Percentiles rank a stretch among this genome's conserved stretches.
Conservation (phyloP, 2,888 invertebrate genomes). For the Tigriopus californicus region DNA sequence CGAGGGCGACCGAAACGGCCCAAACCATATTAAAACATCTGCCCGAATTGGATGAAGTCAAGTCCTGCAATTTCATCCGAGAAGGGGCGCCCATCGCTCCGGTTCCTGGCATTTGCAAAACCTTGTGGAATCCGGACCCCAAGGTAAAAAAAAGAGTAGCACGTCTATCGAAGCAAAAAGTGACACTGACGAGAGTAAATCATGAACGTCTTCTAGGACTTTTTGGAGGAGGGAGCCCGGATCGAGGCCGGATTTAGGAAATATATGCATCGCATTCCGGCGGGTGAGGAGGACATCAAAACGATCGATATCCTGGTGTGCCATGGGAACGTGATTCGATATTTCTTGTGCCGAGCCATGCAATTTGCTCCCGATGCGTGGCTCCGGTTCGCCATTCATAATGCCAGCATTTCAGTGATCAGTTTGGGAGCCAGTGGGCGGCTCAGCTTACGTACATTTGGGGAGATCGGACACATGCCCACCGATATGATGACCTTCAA, state of each 20-base stretch:
- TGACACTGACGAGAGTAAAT: too few relatives aligned
- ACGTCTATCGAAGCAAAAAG: too few relatives aligned
- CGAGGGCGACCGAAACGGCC: constrained; percentile 77
- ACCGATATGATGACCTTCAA: constrained; percentile 38
- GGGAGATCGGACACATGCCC: constrained; percentile 80
- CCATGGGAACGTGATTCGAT: constrained; percentile 82
- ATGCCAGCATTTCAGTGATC: constrained; percentile 84
- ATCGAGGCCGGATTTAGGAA: constrained; percentile 89
- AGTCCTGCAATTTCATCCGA: constrained; percentile 51
- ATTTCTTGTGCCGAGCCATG: constrained; percentile 42
- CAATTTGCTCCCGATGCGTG: constrained; percentile 95
- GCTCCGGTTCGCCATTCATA: constrained; percentile 74
- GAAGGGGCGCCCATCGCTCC: constrained; percentile 91
- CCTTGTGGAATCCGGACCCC: constrained; percentile 9
- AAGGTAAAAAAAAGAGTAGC: not conserved
- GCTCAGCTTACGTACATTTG: constrained; percentile 56
- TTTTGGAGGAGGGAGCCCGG: constrained; percentile 73
- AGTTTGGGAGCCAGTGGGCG: constrained; percentile 66
- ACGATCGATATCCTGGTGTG: constrained; percentile 79
- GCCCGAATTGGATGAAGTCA: constrained; percentile 26
- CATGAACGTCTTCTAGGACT: constrained; percentile 48
- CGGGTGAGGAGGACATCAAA: constrained; percentile 38
- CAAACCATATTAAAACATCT: constrained; percentile 54
- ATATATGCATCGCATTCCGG: constrained; percentile 73
- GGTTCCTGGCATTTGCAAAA: constrained; percentile 25